Percentiles rank a stretch among this genome's conserved stretches.
Conservation (phyloP, 2,888 invertebrate species). For the Agriopis marginaria region DNA sequence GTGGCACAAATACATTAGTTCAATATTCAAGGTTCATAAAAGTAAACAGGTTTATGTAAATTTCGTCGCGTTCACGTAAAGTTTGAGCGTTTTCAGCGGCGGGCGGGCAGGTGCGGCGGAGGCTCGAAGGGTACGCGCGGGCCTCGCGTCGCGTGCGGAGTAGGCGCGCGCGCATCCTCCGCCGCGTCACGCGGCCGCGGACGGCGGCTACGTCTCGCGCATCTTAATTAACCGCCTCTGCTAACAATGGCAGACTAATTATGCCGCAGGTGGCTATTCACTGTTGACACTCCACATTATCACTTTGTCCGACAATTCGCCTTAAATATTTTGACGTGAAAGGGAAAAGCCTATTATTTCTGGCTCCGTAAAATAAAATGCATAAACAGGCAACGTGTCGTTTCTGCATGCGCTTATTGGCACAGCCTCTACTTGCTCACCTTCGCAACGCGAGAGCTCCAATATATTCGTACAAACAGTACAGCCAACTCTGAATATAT, state of each 20-base stretch:
- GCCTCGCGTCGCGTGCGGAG: conserved; percentile 20
- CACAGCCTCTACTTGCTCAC: conserved; percentile 70
- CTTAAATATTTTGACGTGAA: conserved; percentile 13
- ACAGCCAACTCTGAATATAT: conserved; percentile 39
- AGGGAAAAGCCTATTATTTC: conserved; percentile 31
- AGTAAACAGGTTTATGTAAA: conserved; percentile 45
- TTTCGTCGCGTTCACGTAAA: conserved; percentile 27
- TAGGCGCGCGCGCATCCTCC: conserved; percentile 30
- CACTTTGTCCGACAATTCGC: conserved; percentile 20
- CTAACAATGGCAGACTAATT: conserved; percentile 75
- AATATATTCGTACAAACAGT: conserved; percentile 44
- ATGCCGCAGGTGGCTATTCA: conserved; percentile 64
- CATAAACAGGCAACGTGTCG: conserved; percentile 47
- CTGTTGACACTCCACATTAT: conserved; percentile 50
- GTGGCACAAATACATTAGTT: conserved; percentile 32
- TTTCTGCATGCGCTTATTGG: conserved; percentile 69
- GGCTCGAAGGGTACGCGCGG: conserved; percentile 39
- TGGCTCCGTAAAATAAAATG: conserved; percentile 40
- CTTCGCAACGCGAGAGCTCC: conserved; percentile 65
- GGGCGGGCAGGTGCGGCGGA: conserved; percentile 16
- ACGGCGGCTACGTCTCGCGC: conserved; percentile 67
- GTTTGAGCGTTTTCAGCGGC: conserved; percentile 37
- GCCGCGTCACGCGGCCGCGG: conserved; percentile 66
- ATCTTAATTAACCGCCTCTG: conserved; percentile 71
- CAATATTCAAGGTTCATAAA: conserved; percentile 41